These are phyloP conservation scores for Odontocolon sp. DNA, from an alignment of 2,888 invertebrate species.

Conservation along the genomic window DNA sequence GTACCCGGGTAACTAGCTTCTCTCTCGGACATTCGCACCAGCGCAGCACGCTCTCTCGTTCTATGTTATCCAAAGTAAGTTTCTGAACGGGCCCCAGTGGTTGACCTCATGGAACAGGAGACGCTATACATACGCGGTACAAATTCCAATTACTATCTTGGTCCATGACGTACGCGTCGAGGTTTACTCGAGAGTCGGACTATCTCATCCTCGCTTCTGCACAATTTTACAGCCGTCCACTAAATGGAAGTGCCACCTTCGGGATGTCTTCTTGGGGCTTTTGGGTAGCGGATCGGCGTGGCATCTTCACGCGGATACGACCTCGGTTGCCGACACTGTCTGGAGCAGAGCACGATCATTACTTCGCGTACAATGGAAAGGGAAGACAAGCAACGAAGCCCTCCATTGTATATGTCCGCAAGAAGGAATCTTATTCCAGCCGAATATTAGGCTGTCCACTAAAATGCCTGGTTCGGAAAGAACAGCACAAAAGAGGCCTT, in stretches of 20 bases:
- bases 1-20: too few relatives aligned
- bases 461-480: neutral
- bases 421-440: neutral
- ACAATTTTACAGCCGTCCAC: constrained; percentile 36
- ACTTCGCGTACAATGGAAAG: neutral
- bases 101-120: too few relatives aligned
- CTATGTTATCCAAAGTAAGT: too few relatives aligned
- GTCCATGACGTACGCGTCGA: too few relatives aligned
- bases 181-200: too few relatives aligned
- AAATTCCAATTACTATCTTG: too few relatives aligned
- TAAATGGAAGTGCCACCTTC: constrained; percentile 46
- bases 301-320: neutral
- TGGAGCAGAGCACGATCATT: neutral
- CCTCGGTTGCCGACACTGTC: neutral
- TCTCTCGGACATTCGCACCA: too few relatives aligned
- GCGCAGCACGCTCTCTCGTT: too few relatives aligned
- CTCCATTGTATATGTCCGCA: neutral
- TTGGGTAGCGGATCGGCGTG: neutral
- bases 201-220: constrained; percentile 14
- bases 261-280: constrained; percentile 15
- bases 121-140: too few relatives aligned
- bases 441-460: neutral
- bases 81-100: too few relatives aligned
- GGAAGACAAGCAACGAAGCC: neutral
- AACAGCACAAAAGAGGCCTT: neutral